These are phyloP conservation scores for Megaleporinus macrocephalus DNA, from an alignment of 2,113 vertebrate genomes.

Conservation along the genomic window DNA sequence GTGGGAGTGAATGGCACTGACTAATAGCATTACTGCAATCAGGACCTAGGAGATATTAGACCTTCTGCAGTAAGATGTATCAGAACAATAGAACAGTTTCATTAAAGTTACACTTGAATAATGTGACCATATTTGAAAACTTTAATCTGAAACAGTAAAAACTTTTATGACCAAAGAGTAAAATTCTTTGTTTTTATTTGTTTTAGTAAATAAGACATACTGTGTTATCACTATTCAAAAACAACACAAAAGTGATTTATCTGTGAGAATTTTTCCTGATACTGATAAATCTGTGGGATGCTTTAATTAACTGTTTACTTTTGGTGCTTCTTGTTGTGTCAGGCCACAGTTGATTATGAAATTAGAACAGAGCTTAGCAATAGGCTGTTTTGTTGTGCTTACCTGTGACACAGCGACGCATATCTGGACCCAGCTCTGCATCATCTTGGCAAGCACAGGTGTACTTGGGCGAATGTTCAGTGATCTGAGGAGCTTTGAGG, in stretches of 20 bases:
- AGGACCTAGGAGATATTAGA: not conserved
- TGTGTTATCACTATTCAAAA: no score
- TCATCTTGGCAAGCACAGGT: conserved; percentile 94
- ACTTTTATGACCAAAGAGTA: no score
- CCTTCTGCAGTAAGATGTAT: not conserved
- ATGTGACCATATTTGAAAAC: not conserved
- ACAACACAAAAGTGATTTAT: not conserved
- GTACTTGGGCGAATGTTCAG: conserved; percentile 91
- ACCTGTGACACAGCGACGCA: conserved; percentile 92
- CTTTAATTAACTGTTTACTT: no score
- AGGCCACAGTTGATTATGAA: no score
- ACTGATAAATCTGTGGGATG: no score
- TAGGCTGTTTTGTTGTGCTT: conserved; percentile 41
- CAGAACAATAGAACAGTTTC: not conserved
- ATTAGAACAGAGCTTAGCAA: not conserved
- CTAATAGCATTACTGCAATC: not conserved
- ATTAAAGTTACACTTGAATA: not conserved
- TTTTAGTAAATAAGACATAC: no score
- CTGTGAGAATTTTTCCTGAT: no score
- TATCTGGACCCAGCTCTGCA: conserved; percentile 92
- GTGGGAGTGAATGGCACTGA: not conserved
- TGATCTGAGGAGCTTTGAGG: conserved; percentile 93
- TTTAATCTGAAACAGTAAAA: no score
- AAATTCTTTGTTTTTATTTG: no score
- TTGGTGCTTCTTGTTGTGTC: no score